Conservation (phyloP, 2,888 invertebrate species). For the Cataglyphis rosenhaueri region DNA sequence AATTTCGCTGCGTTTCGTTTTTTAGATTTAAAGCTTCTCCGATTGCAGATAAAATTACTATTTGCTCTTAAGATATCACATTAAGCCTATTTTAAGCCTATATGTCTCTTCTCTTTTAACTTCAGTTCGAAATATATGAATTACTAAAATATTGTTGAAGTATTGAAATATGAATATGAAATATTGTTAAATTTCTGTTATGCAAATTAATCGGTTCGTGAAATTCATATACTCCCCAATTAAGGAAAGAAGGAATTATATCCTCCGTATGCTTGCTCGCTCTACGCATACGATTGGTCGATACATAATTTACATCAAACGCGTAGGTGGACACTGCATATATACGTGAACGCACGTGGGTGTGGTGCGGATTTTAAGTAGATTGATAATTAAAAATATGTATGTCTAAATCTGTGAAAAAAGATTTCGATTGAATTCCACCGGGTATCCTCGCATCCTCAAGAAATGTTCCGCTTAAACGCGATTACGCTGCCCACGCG, state of each 20-base stretch:
- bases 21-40: too few relatives aligned
- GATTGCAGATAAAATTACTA: neutral
- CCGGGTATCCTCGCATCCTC: slow-evolving; percentile 14
- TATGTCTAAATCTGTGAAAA: slow-evolving; percentile 13
- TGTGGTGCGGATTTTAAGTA: slow-evolving; percentile 62
- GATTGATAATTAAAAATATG: slow-evolving; percentile 66
- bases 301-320: slow-evolving; percentile 65
- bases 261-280: neutral
- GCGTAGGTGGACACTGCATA: slow-evolving; percentile 61
- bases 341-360: slow-evolving; percentile 68
- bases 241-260: slow-evolving; percentile 27
- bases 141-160: neutral
- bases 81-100: neutral
- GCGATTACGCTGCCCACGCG: slow-evolving; percentile 6
- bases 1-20: neutral
- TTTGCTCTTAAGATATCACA: neutral
- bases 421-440: slow-evolving; percentile 53
- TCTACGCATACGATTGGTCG: slow-evolving; percentile 52
- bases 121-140: neutral
- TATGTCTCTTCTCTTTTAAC: neutral
- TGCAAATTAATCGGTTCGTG: neutral
- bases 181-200: neutral
- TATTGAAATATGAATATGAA: neutral
- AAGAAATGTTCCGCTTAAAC: slow-evolving; percentile 1
- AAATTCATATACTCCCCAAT: neutral